Conservation (phyloP, 2,888 invertebrate genomes). For the Microctonus brassicae region DNA sequence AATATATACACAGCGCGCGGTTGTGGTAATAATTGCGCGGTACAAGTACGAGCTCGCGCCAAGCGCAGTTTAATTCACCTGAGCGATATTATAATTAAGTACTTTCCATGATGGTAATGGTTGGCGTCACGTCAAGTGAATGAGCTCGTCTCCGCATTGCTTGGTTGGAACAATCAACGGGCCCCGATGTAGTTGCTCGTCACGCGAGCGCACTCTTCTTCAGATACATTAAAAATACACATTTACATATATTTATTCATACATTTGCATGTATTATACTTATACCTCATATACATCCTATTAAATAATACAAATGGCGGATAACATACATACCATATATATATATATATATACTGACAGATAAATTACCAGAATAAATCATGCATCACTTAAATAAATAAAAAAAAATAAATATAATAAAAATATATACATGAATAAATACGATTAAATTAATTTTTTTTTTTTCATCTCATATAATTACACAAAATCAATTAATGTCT, state of each 20-base stretch:
- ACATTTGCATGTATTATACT: not conserved
- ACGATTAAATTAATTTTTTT: not conserved
- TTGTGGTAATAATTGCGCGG: constrained; percentile 62
- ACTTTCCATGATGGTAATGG: constrained; percentile 65
- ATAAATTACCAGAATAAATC: not conserved
- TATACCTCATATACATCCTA: too few species aligned
- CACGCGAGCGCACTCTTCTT: constrained; percentile 53
- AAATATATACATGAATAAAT: too few species aligned
- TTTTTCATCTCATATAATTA: not conserved
- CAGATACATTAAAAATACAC: not conserved
- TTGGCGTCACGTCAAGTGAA: constrained; percentile 60
- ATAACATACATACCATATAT: not conserved
- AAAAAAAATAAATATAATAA: not conserved
- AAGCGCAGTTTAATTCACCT: constrained; percentile 66
- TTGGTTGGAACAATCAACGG: constrained; percentile 65
- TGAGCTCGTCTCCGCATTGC: constrained; percentile 57
- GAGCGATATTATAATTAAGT: constrained; percentile 69
- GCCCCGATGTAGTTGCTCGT: constrained; percentile 65
- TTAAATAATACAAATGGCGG: too few species aligned
- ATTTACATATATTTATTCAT: not conserved
- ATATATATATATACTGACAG: not conserved
- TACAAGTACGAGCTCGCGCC: constrained; percentile 68
- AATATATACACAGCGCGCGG: constrained; percentile 52
- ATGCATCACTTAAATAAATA: not conserved
- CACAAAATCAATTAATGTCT: not conserved